Evolutionary conservation across 2,113 vertebrate genomes (phyloP).

Genomic region (Otis tarda): DNA sequence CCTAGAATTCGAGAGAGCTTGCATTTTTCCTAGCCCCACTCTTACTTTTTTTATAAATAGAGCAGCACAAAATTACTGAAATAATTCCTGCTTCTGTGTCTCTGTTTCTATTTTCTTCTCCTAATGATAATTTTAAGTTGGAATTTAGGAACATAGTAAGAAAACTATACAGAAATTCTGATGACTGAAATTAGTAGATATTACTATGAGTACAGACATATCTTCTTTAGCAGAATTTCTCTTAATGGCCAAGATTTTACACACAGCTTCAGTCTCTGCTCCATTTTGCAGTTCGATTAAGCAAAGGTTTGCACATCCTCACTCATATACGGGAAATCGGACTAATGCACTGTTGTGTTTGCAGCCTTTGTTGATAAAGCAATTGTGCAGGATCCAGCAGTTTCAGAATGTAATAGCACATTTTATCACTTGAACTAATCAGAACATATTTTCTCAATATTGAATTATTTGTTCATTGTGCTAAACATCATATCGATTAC

Average conservation of each 20-base stretch:
- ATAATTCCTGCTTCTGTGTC: not conserved
- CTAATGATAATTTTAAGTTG: not conserved
- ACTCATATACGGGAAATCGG: not conserved
- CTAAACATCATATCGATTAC: not conserved
- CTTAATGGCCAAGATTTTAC: not conserved
- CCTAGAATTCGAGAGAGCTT: not conserved
- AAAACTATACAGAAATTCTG: not conserved
- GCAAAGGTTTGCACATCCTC: not conserved
- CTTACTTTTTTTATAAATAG: not conserved
- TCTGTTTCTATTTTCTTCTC: not conserved
- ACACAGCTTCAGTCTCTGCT: not conserved
- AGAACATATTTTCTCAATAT: conserved; percentile 6
- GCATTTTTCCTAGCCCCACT: not conserved
- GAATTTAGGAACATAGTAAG: not conserved
- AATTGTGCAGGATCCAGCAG: not conserved
- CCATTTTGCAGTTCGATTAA: conserved; percentile 4
- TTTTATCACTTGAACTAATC: conserved; percentile 43
- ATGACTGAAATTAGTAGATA: not conserved
- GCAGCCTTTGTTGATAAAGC: not conserved
- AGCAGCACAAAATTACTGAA: not conserved
- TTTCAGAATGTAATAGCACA: not conserved
- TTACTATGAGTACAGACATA: not conserved
- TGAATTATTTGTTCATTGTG: conserved; percentile 31
- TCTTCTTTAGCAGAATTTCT: not conserved
- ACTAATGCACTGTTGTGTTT: not conserved